Percentiles rank a stretch among this genome's conserved stretches.
These are phyloP conservation scores for Lottia gigantea DNA, from an alignment of 2,888 invertebrate species.

Conservation along the genomic window DNA sequence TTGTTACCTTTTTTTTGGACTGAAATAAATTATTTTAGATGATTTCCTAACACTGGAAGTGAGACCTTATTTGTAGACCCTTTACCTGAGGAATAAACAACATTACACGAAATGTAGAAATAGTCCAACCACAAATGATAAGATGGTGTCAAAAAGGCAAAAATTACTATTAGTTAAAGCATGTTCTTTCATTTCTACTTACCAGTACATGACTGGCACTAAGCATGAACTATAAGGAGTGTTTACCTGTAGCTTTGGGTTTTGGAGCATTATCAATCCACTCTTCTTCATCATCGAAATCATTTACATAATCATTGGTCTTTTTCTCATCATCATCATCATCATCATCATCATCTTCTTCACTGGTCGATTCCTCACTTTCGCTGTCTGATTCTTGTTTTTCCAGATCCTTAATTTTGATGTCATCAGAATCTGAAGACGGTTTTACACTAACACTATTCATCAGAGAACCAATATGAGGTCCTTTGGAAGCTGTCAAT, in stretches of 20 bases:
- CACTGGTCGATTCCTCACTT: constrained; percentile 27
- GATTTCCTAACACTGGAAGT: too few relatives aligned
- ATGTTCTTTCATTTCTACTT: too few relatives aligned
- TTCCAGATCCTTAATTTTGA: constrained; percentile 15
- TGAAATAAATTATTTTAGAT: too few relatives aligned
- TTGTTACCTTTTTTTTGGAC: too few relatives aligned
- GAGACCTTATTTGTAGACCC: too few relatives aligned
- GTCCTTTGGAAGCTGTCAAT: constrained; percentile 25
- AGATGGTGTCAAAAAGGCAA: too few relatives aligned
- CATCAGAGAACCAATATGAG: not conserved
- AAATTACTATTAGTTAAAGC: too few relatives aligned
- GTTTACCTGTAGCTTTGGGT: constrained; percentile 20
- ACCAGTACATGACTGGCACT: not conserved
- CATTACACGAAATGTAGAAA: too few relatives aligned
- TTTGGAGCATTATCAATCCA: constrained; percentile 43
- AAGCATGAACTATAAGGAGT: not conserved
- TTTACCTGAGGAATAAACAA: too few relatives aligned
- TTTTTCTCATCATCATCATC: constrained; percentile 28
- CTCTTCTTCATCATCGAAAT: constrained; percentile 56
- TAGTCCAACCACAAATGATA: too few relatives aligned
- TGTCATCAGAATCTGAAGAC: constrained; percentile 20
- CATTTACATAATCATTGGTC: constrained; percentile 19
- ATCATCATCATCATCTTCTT: constrained; percentile 27
- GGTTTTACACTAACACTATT: not conserved
- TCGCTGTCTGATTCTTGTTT: constrained; percentile 20